A percentile compares a stretch with the other conserved stretches of the same genome.
phyloP scores from a whole-genome alignment of 2,888 invertebrate genomes.

The Aelia acuminata region DNA sequence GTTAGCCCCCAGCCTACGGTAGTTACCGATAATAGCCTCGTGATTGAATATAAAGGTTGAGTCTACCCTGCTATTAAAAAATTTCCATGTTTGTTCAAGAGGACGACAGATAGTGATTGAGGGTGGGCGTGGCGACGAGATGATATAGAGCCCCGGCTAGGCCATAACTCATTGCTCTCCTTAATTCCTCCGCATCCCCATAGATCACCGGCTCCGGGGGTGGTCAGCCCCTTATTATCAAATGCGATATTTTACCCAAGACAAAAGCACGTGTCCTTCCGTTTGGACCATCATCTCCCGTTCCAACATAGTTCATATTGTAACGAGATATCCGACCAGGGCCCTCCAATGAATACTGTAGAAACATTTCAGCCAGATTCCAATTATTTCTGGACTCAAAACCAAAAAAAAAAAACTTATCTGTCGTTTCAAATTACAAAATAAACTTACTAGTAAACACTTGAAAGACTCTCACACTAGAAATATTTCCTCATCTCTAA shows the following conservation, averaged over 20 bases:
- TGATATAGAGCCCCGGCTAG: neutral
- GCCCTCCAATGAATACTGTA: too few relatives aligned
- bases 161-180: slow-evolving; percentile 41
- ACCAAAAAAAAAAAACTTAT: too few relatives aligned
- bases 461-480: too few relatives aligned
- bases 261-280: slow-evolving; percentile 31
- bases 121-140: slow-evolving; percentile 39
- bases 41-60: slow-evolving; percentile 28
- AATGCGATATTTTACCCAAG: slow-evolving; percentile 24
- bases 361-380: too few relatives aligned
- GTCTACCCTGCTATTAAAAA: neutral
- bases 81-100: slow-evolving; percentile 35
- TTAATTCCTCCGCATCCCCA: slow-evolving; percentile 39
- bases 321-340: neutral
- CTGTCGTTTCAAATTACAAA: too few relatives aligned
- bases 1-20: slow-evolving; percentile 32
- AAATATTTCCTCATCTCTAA: too few relatives aligned
- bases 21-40: slow-evolving; percentile 14
- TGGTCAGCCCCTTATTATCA: slow-evolving; percentile 51
- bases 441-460: too few relatives aligned
- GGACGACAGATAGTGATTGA: slow-evolving; percentile 28
- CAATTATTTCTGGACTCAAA: too few relatives aligned
- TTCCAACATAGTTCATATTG: neutral
- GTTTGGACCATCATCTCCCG: neutral
- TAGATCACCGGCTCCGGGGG: slow-evolving; percentile 37